phyloP scores from a whole-genome alignment of 2,797 vertebrate species.

The Erpetoichthys calabaricus region DNA sequence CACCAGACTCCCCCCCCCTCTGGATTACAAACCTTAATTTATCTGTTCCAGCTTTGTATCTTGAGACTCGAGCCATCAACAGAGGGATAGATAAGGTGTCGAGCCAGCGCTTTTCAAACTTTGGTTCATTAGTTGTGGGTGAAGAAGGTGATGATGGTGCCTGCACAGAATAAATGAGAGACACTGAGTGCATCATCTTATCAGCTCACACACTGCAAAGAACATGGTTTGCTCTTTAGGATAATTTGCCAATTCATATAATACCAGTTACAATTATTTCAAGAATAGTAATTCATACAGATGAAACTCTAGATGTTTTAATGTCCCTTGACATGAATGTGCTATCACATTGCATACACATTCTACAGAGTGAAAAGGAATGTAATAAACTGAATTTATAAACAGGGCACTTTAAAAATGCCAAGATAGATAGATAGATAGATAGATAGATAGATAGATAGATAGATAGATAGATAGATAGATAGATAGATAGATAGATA shows the following conservation, averaged over 20 bases:
- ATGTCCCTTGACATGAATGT: neutral
- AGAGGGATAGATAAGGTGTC: slow-evolving; percentile 70
- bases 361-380: too few species aligned
- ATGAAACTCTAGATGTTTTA: slow-evolving; percentile 4
- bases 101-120: slow-evolving; percentile 87
- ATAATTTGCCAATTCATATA: neutral
- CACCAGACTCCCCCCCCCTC: slow-evolving; percentile 21
- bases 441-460: too few species aligned
- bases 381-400: too few species aligned
- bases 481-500: too few species aligned
- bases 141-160: slow-evolving; percentile 67
- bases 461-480: too few species aligned
- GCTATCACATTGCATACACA: too few species aligned
- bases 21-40: slow-evolving; percentile 78
- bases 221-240: slow-evolving; percentile 17
- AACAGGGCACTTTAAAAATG: too few species aligned
- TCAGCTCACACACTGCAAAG: slow-evolving; percentile 10
- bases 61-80: slow-evolving; percentile 81
- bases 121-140: slow-evolving; percentile 72
- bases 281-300: neutral
- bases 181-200: slow-evolving; percentile 20
- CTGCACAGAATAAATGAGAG: slow-evolving; percentile 58
- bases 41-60: slow-evolving; percentile 68
- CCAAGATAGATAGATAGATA: too few species aligned
- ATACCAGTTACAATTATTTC: neutral